Evolutionary conservation across 2,113 vertebrate species (phyloP).

Genomic region (Capreolus pygargus): DNA sequence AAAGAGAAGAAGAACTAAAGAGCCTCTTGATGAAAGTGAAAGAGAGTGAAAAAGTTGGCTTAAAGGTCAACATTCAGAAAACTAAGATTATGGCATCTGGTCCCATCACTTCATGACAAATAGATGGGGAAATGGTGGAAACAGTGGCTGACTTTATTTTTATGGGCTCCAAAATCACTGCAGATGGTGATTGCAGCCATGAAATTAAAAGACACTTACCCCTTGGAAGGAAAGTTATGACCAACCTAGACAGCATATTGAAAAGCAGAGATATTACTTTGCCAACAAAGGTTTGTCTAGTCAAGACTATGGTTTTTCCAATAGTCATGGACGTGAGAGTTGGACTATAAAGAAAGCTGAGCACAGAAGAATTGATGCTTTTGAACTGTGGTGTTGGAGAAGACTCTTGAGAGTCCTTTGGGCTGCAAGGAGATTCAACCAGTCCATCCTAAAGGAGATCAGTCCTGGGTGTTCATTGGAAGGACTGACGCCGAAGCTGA

Average conservation of each 20-base stretch:
- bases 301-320: neutral
- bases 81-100: neutral
- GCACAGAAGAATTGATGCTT: rapidly evolving
- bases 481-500: neutral
- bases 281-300: neutral
- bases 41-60: neutral
- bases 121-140: neutral
- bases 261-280: neutral
- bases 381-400: neutral
- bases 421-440: neutral
- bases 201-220: neutral
- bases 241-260: neutral
- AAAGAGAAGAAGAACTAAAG: neutral
- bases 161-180: neutral
- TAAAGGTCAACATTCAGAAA: neutral
- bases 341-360: neutral
- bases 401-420: neutral
- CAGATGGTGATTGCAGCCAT: neutral
- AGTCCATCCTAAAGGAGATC: neutral
- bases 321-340: neutral
- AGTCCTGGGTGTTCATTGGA: neutral
- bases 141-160: neutral
- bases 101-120: neutral
- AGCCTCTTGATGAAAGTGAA: neutral
- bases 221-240: neutral